These are phyloP conservation scores for Pipra filicauda DNA, from an alignment of 2,113 vertebrate genomes.

Conservation along the genomic window DNA sequence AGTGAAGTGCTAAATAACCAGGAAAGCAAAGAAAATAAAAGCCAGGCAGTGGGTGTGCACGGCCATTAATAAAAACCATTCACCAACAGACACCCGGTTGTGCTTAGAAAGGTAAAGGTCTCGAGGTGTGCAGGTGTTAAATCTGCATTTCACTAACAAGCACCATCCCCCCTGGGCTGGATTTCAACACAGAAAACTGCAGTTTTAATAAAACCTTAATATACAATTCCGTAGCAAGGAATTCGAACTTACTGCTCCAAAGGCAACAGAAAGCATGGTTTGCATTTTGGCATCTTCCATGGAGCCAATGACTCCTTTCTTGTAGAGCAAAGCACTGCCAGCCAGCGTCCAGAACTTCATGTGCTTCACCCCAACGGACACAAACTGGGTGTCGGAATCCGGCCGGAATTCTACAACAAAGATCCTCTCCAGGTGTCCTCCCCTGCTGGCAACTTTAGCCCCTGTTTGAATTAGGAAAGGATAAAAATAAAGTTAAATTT, in stretches of 20 bases:
- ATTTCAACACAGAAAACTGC: background rate
- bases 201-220: background rate
- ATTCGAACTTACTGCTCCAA: conserved; percentile 90
- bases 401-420: conserved; percentile 96
- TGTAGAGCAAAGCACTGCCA: conserved; percentile 91
- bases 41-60: background rate
- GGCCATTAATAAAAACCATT: background rate
- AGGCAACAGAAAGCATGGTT: conserved; percentile 97
- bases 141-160: background rate
- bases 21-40: background rate
- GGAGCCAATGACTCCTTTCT: conserved; percentile 91
- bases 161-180: background rate
- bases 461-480: conserved; percentile 71
- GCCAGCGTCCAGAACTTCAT: conserved; percentile 99
- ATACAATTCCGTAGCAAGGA: background rate
- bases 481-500: conserved; percentile 4
- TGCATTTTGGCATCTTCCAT: conserved; percentile 94
- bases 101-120: background rate
- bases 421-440: conserved; percentile 90
- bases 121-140: background rate
- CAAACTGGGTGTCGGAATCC: conserved; percentile 95
- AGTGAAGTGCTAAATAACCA: background rate
- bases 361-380: conserved; percentile 96
- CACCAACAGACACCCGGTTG: background rate
- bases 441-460: conserved; percentile 87